Evolutionary conservation across 64 coral and sea anemone species (phyloP).

Genomic region (Montipora capricornis): DNA sequence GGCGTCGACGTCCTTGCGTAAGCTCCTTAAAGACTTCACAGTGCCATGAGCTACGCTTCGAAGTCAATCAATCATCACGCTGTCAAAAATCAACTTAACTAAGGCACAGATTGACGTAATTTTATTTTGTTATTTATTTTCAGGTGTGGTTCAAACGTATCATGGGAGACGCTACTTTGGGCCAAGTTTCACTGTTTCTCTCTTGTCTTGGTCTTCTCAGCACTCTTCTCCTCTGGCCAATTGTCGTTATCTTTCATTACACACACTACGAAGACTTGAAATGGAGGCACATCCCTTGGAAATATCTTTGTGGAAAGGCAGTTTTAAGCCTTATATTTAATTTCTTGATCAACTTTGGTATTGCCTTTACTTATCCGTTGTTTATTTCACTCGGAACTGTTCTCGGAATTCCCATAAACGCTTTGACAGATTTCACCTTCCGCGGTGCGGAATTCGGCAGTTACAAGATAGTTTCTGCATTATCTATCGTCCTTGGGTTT

Average conservation of each 20-base stretch:
- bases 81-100: background rate
- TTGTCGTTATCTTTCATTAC: slow-evolving; percentile 72
- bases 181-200: slow-evolving; percentile 84
- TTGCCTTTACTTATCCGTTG: slow-evolving; percentile 88
- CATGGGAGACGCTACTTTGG: slow-evolving; percentile 74
- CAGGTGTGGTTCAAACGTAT: slow-evolving; percentile 88
- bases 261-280: slow-evolving; percentile 77
- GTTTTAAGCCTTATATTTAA: slow-evolving; percentile 75
- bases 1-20: too few species aligned
- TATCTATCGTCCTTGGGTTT: slow-evolving; percentile 75
- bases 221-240: slow-evolving; percentile 81
- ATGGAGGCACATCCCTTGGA: slow-evolving; percentile 84
- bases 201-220: slow-evolving; percentile 76
- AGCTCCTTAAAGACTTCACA: background rate
- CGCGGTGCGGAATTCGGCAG: slow-evolving; percentile 62
- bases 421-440: slow-evolving; percentile 75
- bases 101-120: background rate
- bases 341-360: slow-evolving; percentile 92
- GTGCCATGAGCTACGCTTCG: background rate
- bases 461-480: slow-evolving; percentile 78
- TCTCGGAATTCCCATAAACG: slow-evolving; percentile 91
- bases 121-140: background rate
- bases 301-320: slow-evolving; percentile 81
- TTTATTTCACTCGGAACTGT: slow-evolving; percentile 94
- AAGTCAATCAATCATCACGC: background rate